phyloP scores from a whole-genome alignment of 2,797 vertebrate species.

The Esox lucius region DNA sequence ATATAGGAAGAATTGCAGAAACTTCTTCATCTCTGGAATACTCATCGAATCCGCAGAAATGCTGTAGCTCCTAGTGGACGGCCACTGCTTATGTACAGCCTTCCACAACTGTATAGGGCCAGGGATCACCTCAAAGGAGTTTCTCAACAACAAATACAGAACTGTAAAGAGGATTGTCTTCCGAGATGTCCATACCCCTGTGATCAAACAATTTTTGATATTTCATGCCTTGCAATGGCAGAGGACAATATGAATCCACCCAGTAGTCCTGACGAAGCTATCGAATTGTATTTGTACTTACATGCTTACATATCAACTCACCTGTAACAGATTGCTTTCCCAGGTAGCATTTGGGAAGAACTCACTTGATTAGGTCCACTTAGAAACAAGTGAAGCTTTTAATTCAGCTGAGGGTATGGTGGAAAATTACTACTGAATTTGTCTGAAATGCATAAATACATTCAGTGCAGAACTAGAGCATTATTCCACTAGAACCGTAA shows the following conservation, averaged over 20 bases:
- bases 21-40: conserved; percentile 7
- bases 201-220: conserved; percentile 24
- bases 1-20: conserved; percentile 12
- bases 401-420: too few species aligned
- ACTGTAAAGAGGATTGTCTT: conserved; percentile 24
- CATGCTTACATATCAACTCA: not conserved
- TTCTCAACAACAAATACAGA: conserved; percentile 13
- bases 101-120: conserved; percentile 10
- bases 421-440: too few species aligned
- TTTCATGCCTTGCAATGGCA: conserved; percentile 15
- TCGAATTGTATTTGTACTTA: conserved; percentile 6
- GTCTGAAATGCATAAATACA: too few species aligned
- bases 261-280: conserved; percentile 12
- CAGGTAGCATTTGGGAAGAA: too few species aligned
- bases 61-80: too few species aligned
- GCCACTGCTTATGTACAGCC: too few species aligned
- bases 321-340: too few species aligned
- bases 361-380: too few species aligned
- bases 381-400: too few species aligned
- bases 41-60: conserved; percentile 3
- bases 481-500: too few species aligned
- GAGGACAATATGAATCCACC: conserved; percentile 20
- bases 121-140: conserved; percentile 16
- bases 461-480: too few species aligned
- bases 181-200: conserved; percentile 23